Evolutionary conservation across 2,113 vertebrate genomes (phyloP).

Genomic region (Pachyramphus minor): DNA sequence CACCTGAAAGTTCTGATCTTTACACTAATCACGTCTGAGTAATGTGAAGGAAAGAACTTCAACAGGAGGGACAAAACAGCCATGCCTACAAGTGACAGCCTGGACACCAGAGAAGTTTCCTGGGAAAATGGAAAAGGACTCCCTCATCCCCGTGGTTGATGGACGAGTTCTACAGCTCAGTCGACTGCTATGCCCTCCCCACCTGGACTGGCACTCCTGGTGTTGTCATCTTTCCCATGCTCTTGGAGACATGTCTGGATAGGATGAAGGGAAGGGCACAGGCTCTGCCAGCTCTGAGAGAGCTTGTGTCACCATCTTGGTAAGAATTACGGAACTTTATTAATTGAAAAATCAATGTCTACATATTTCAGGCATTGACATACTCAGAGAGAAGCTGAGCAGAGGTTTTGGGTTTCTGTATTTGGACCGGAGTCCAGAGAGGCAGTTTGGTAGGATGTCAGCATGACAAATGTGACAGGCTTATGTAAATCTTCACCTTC

Average conservation of each 20-base stretch:
- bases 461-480: neutral
- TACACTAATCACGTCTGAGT: neutral
- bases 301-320: neutral
- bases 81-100: neutral
- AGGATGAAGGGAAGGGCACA: neutral
- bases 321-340: neutral
- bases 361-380: neutral
- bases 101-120: neutral
- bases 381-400: neutral
- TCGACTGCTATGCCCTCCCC: neutral
- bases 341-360: neutral
- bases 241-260: fast-evolving
- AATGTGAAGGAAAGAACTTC: neutral
- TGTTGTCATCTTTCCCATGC: fast-evolving
- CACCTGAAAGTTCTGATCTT: neutral
- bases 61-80: neutral
- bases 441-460: neutral
- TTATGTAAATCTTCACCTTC: neutral
- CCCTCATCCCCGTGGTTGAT: too few species aligned
- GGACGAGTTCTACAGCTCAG: neutral
- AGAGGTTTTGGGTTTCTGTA: neutral
- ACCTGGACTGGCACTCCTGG: fast-evolving
- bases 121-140: neutral
- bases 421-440: neutral
- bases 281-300: neutral